These are phyloP conservation scores for Tragopan temminckii DNA, from an alignment of 2,797 vertebrate species.

Conservation along the genomic window DNA sequence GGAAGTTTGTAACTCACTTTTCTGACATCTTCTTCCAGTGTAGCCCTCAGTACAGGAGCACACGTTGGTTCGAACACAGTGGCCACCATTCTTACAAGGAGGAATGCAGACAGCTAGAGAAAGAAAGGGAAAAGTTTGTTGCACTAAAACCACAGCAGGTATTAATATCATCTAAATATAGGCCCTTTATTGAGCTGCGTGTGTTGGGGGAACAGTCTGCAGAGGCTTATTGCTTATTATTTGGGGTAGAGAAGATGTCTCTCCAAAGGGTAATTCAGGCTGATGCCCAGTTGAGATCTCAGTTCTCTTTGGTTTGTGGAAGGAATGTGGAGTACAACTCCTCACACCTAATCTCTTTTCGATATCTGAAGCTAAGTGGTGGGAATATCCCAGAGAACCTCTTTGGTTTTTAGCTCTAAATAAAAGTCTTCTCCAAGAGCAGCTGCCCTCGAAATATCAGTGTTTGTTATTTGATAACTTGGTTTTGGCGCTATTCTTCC, in stretches of 20 bases:
- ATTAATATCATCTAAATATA: rapidly evolving
- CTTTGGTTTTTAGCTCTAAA: neutral
- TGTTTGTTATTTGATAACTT: neutral
- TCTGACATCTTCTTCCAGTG: constrained; percentile 90
- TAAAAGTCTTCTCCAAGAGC: neutral
- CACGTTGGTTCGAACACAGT: constrained; percentile 88
- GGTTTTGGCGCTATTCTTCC: neutral
- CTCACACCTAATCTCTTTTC: neutral
- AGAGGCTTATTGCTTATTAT: neutral
- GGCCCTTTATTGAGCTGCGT: neutral
- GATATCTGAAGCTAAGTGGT: neutral
- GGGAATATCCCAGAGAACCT: neutral
- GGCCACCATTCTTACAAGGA: constrained; percentile 93
- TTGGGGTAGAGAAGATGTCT: neutral
- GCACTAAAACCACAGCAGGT: rapidly evolving
- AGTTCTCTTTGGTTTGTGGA: neutral
- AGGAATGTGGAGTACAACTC: neutral
- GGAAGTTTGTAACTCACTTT: constrained; percentile 83
- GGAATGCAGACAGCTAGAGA: constrained; percentile 89
- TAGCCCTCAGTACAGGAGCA: constrained; percentile 89
- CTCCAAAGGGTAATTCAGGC: neutral
- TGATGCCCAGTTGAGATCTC: no score
- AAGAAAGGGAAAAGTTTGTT: neutral
- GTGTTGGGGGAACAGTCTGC: neutral
- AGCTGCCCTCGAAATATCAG: neutral